These are phyloP conservation scores for Cepphus grylle DNA, from an alignment of 2,113 vertebrate species.

Conservation along the genomic window DNA sequence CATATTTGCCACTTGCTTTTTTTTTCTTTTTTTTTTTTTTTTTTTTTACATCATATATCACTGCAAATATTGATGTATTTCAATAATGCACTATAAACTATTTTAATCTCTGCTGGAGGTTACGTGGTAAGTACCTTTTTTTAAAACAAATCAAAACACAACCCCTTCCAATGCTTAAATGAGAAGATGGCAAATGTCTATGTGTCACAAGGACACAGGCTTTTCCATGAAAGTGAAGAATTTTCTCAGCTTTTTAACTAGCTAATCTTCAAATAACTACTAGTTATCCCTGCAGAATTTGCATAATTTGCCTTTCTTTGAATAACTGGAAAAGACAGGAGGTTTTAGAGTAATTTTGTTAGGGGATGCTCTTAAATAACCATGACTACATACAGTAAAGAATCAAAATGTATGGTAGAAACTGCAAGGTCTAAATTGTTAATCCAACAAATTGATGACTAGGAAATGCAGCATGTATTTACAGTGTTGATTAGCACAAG, in stretches of 20 bases:
- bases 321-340: background rate
- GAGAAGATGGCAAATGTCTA: background rate
- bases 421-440: constrained; percentile 37
- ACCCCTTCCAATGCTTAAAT: background rate
- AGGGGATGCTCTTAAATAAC: background rate
- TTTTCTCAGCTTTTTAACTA: background rate
- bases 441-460: constrained; percentile 30
- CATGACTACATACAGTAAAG: background rate
- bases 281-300: background rate
- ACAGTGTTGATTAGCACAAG: constrained; percentile 42
- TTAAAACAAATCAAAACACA: background rate
- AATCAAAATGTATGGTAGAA: constrained; percentile 16
- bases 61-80: background rate
- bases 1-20: background rate
- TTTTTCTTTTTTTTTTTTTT: background rate
- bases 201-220: background rate
- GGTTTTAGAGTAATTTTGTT: background rate
- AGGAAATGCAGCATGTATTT: constrained; percentile 30
- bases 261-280: background rate
- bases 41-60: background rate
- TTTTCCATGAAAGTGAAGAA: background rate
- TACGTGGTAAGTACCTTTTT: background rate
- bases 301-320: background rate
- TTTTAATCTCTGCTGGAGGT: background rate
- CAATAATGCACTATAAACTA: background rate